These are phyloP conservation scores for Xiphias gladius DNA, from an alignment of 2,113 vertebrate species.

Conservation along the genomic window DNA sequence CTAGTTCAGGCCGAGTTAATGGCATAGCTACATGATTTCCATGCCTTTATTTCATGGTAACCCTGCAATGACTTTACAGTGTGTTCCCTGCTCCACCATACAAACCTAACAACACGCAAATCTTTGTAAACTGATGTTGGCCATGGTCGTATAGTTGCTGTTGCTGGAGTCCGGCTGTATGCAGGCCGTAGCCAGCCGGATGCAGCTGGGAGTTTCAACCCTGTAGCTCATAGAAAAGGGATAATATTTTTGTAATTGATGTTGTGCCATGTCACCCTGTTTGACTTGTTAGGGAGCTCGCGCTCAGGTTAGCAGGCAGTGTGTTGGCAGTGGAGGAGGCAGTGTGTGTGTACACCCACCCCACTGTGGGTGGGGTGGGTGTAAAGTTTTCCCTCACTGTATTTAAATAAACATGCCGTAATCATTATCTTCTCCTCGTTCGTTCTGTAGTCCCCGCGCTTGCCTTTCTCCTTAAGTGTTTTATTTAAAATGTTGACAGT, in stretches of 20 bases:
- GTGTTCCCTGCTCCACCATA: neutral
- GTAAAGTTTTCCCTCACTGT: neutral
- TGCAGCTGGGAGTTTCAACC: constrained; percentile 29
- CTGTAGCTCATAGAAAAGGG: neutral
- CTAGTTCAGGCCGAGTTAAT: neutral
- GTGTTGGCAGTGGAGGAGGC: constrained; percentile 8
- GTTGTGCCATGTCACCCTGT: constrained; percentile 45
- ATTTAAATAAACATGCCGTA: neutral
- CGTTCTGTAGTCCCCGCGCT: neutral
- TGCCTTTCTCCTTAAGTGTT: too few species aligned
- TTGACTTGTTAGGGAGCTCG: constrained; percentile 44
- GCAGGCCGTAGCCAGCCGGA: neutral
- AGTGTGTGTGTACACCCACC: neutral
- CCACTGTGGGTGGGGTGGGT: neutral
- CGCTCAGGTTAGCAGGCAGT: neutral
- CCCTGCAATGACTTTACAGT: neutral
- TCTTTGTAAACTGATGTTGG: neutral
- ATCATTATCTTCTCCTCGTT: neutral
- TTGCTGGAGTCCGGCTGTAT: neutral
- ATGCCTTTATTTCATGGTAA: neutral
- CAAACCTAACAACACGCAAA: neutral
- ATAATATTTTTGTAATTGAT: constrained; percentile 9
- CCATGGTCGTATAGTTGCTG: neutral
- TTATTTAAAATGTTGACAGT: neutral
- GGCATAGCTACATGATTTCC: too few species aligned